Evolutionary conservation across 2,113 vertebrate species (phyloP), one percentile per base, ranked within the genome.

Genomic region (Malurus cyaneus): DNA sequence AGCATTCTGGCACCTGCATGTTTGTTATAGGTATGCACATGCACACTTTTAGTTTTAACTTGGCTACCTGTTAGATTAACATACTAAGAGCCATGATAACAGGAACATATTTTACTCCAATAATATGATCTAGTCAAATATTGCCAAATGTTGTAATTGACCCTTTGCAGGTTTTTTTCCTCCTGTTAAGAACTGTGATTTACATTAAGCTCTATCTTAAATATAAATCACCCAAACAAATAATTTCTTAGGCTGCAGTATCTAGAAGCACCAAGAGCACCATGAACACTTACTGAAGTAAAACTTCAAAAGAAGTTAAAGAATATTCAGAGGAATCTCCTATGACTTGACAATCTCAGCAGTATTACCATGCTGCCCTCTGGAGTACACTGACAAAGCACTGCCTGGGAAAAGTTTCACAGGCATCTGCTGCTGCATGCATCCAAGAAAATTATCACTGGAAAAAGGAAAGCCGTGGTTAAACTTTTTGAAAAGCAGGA

Each of bases 321-420:
- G 6, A 96, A 94, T 60, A 91, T 71, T 69, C 84, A 90, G 76
- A 93, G 59, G 59, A 76, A 28, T 34, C 14, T 70, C 92, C 41
- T 70, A 42, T 31, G 93, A 70, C 34, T 78, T 64, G 41, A 18
- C 12, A 19, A 80, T 80, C 57, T 94, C 90, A 94, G 64, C 39
- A 25, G 57, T 49, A 96, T 95, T 91, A 83, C 97, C 96, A 97
- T 92, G 93, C 97, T 97, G 98, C 97, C 98, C 97, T 96, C 98
- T 98, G 94, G 96, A 97, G 98, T 93, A 83, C 96, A 83, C 59
- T 23, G 65, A n/a, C 66, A 80, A 62, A 89, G 46, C 42, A 29
- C 26, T 28, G 19, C 5, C 2, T 15, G 34, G 26, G 14, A 8
- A 26, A 60, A 73, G 23, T 53, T 82, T 76, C 46, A 17, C 2